Evolutionary conservation across 2,113 vertebrate species (phyloP), one percentile per base, ranked within the genome.

Genomic region (Eleginops maclovinus): DNA sequence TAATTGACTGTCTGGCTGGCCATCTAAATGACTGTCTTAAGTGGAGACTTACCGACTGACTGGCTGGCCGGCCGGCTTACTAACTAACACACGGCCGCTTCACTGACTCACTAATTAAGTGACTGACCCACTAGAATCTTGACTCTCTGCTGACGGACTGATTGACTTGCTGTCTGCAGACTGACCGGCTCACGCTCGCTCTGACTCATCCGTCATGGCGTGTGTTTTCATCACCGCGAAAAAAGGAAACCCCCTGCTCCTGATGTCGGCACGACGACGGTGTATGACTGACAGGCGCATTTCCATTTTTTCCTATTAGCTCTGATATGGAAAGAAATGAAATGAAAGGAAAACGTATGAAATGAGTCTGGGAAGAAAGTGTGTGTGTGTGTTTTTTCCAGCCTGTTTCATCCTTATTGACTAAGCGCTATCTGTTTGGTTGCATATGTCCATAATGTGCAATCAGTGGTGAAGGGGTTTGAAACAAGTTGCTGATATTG

Each of bases 281-380:
- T 44, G 50, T 56, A 69, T 82, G 83, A 85, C 68, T 84, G 86
- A 85, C 65, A 71, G 86, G 59, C 75, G 53, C 75, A 83, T 89
- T 89, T 89, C 64, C 82, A 87, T 89, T 79, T 87, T 87, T 81
- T 74, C 64, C 79, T 71, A 91, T 93, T 88, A 90, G 64, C 59
- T 67, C 60, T 75, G 77, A 87, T 88, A 75, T 87, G 69, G 71
- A 75, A 72, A 84, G 76, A 79, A 87, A 86, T 81, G 46, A 75
- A 66, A 81, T 54, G 74, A 81, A 92, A 87, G 78, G 75, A 87
- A 81, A 62, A 79, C 72, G 84, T 76, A 72, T 76, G 49, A 76
- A 75, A 81, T 63, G 19, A 49, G 55, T 59, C 63, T 66, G 62
- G 43, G 47, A 61, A 77, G 71, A 81, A 87, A 83, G 44, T 67